Evolutionary conservation across 2,888 invertebrate genomes (phyloP).

Genomic region (Marronus borbonicus): DNA sequence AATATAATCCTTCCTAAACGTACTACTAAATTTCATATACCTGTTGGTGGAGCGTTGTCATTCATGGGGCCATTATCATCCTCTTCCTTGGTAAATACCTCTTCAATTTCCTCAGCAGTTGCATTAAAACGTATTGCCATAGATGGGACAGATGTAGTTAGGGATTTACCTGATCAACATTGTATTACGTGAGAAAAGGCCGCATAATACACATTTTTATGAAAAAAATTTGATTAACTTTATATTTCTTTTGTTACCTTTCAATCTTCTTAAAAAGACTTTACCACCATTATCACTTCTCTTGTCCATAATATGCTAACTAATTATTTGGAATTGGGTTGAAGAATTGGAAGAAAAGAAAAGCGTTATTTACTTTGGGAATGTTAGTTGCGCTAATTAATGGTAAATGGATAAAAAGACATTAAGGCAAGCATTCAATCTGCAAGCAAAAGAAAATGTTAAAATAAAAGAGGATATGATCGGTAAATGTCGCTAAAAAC

Average conservation of each 20-base stretch:
- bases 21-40: neutral
- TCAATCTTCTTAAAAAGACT: conserved; percentile 69
- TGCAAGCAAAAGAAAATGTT: conserved; percentile 47
- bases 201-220: neutral
- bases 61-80: conserved; percentile 63
- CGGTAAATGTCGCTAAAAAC: conserved; percentile 5
- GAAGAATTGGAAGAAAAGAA: conserved; percentile 23
- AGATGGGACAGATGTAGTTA: conserved; percentile 70
- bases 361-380: neutral
- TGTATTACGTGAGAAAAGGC: neutral
- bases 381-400: conserved; percentile 25
- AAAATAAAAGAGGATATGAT: conserved; percentile 25
- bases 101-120: conserved; percentile 84
- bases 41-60: neutral
- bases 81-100: conserved; percentile 77
- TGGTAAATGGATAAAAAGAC: neutral
- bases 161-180: conserved; percentile 66
- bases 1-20: neutral
- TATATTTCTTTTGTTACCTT: conserved; percentile 63
- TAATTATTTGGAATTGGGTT: conserved; percentile 27
- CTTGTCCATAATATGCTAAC: conserved; percentile 57
- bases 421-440: conserved; percentile 47
- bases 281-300: conserved; percentile 64
- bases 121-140: conserved; percentile 82
- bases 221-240: neutral